Evolutionary conservation across 1,140 invertebrate species (phyloP), one percentile per base, ranked within the genome.

Genomic region (Drosophila subobscura): DNA sequence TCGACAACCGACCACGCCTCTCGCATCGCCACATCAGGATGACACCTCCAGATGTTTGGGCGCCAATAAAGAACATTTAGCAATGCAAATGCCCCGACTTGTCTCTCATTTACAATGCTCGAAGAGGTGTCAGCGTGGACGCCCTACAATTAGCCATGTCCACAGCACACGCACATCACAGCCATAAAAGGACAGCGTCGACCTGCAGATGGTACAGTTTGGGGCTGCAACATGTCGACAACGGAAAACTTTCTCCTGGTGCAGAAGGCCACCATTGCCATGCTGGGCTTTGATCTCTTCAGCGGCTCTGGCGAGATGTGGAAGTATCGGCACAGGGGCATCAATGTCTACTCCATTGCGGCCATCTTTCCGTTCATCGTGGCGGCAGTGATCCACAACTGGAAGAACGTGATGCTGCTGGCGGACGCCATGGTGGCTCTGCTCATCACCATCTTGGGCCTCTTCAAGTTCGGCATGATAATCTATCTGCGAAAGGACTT

Each of bases 391-490:
- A 6, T 79, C 1, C 42, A 57, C 1, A 79, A 79, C 12, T 47
- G 55, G 42, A 68, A 52, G 20, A 54, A 58, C 4, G 50, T 79
- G 2, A 61, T 79, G 42, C 33, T 46, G 0, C 23, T 79, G 23
- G 60, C 77, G 7, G 66, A 79, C 58, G 72, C 55, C 10, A 46
- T 79, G 55, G 72, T 67, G 10, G 61, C 72, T 0, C 4, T 75
- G 4, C 37, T 79, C 1, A 44, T 79, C 1, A 60, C 78, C 7
- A 40, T 75, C 4, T 42, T 79, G 20, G 65, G 72, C 7, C 49
- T 79, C 0, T 50, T 61, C 6, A 79, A 79, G 52, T 80, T 75
- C 20, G 58, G 55, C n/a, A 56, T 81, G 55, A 68, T 81, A 2
- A 27, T 81, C 0, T 66, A 60, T 40, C 25, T 59, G 25, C 61